phyloP scores from a whole-genome alignment of 2,113 vertebrate genomes.

The Raja brachyura region DNA sequence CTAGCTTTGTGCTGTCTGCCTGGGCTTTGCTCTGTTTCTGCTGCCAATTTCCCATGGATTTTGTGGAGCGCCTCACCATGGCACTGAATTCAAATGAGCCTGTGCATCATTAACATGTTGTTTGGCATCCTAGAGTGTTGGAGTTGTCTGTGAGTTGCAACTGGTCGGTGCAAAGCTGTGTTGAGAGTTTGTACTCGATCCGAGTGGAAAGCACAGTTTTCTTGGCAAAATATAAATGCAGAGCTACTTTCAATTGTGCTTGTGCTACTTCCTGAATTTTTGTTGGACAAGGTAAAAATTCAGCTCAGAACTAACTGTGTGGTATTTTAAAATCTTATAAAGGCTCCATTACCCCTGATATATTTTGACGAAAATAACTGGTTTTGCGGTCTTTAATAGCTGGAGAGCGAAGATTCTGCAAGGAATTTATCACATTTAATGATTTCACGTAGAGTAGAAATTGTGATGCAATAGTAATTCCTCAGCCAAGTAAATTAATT shows the following conservation, averaged over 20 bases:
- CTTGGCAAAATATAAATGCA: constrained; percentile 19
- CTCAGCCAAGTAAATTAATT: background rate
- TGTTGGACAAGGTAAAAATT: background rate
- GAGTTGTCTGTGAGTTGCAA: background rate
- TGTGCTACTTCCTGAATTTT: no score
- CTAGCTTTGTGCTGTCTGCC: constrained; percentile 27
- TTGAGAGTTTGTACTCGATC: background rate
- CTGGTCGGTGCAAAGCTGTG: constrained; percentile 1
- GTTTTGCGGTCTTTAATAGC: background rate
- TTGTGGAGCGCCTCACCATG: background rate
- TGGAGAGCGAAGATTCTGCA: background rate
- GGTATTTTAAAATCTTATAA: background rate
- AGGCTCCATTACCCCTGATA: background rate
- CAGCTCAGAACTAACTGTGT: background rate
- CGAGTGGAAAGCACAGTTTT: background rate
- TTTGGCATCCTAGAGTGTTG: constrained; percentile 5
- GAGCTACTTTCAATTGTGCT: background rate
- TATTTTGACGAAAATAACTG: background rate
- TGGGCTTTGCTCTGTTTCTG: background rate
- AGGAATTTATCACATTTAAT: background rate
- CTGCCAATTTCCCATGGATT: constrained; percentile 37
- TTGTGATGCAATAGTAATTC: background rate
- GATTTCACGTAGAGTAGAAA: background rate
- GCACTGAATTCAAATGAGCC: constrained; percentile 28
- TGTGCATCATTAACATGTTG: constrained; percentile 20